These are phyloP conservation scores for Haliclystus octoradiatus DNA, from an alignment of 30 jellyfish, hydroid and myxozoan species.

Conservation along the genomic window DNA sequence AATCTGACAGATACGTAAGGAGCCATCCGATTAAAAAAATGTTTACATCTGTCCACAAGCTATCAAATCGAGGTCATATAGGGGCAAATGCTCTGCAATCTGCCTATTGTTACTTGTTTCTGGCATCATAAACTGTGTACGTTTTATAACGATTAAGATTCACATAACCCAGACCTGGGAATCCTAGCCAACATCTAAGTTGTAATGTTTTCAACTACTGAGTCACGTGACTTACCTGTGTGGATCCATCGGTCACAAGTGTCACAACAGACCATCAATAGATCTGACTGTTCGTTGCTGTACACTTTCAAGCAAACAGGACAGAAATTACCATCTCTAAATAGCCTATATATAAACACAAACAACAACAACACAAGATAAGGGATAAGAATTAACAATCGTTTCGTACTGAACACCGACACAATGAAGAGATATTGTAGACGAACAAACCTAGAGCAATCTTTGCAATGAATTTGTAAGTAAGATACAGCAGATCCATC, in stretches of 20 bases:
- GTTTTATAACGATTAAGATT: too few relatives aligned
- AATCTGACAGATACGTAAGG: too few relatives aligned
- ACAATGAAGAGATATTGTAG: neutral
- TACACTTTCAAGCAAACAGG: conserved; percentile 87
- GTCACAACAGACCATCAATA: conserved; percentile 90
- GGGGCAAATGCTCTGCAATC: too few relatives aligned
- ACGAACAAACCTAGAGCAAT: conserved; percentile 61
- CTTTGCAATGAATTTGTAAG: conserved; percentile 65
- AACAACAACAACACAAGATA: neutral
- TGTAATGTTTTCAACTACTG: too few relatives aligned
- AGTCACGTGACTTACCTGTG: conserved; percentile 75
- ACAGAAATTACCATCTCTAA: conserved; percentile 83
- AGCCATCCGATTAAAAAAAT: too few relatives aligned
- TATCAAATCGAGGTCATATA: too few relatives aligned
- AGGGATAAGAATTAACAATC: too few relatives aligned
- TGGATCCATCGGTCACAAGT: conserved; percentile 90
- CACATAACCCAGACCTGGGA: too few relatives aligned
- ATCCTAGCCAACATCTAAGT: too few relatives aligned
- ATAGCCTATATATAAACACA: conserved; percentile 28
- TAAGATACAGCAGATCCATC: conserved; percentile 75
- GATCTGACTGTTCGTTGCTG: conserved; percentile 55
- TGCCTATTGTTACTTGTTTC: too few relatives aligned
- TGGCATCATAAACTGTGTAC: too few relatives aligned
- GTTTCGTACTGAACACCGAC: neutral
- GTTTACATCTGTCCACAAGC: too few relatives aligned